These are phyloP conservation scores for Danaus plexippus DNA, from an alignment of 1,140 invertebrate species.

Conservation along the genomic window DNA sequence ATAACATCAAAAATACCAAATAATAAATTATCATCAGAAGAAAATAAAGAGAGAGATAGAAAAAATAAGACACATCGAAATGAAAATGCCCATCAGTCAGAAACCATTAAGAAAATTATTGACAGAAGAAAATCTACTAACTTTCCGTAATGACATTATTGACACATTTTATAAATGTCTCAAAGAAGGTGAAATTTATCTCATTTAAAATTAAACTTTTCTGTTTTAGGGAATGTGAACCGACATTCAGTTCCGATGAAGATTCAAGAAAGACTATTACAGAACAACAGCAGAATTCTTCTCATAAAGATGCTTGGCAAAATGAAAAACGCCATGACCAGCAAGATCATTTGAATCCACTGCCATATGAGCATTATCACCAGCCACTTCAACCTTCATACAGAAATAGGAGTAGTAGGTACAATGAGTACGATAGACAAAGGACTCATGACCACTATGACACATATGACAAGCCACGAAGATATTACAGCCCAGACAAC, in stretches of 20 bases:
- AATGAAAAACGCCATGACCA: constrained; percentile 4
- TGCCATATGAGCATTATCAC: constrained; percentile 1
- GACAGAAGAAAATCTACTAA: constrained; percentile 38
- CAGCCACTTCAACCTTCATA: constrained; percentile 11
- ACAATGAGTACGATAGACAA: too few species aligned
- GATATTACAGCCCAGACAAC: constrained; percentile 29
- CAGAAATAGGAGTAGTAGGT: constrained; percentile 22
- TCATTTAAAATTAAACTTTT: constrained; percentile 1
- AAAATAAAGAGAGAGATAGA: constrained; percentile 10
- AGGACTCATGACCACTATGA: constrained; percentile 12
- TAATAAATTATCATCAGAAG: neutral
- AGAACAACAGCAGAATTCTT: constrained; percentile 18
- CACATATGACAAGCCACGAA: constrained; percentile 31
- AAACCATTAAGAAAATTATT: constrained; percentile 26
- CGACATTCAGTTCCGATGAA: constrained; percentile 45
- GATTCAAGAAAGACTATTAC: constrained; percentile 25
- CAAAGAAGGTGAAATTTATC: constrained; percentile 5
- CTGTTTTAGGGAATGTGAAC: constrained; percentile 23
- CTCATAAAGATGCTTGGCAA: constrained; percentile 7
- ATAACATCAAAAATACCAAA: constrained; percentile 1
- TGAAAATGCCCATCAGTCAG: constrained; percentile 6
- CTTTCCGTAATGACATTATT: too few species aligned
- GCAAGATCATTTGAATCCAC: neutral
- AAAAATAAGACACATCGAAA: constrained; percentile 6
- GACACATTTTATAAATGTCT: neutral